Conservation (phyloP, 2,797 vertebrate genomes). For the Melanotaenia maccullochi region DNA sequence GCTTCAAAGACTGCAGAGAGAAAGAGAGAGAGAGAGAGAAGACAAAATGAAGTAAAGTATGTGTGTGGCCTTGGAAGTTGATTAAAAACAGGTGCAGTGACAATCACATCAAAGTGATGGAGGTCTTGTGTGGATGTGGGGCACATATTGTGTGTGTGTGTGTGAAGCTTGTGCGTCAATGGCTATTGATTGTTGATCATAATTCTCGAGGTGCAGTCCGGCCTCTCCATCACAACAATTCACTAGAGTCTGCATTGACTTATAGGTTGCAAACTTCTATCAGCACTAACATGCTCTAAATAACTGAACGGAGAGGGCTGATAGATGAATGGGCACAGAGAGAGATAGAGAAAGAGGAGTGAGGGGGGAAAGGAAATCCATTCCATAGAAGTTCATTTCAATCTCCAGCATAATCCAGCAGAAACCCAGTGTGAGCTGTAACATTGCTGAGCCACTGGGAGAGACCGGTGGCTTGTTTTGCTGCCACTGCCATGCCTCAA, state of each 20-base stretch:
- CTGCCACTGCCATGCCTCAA: background rate
- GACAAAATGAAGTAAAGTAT: conserved; percentile 59
- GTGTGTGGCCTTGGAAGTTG: conserved; percentile 79
- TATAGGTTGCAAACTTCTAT: conserved; percentile 71
- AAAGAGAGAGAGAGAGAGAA: conserved; percentile 25
- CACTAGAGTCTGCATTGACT: conserved; percentile 68
- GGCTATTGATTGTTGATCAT: conserved; percentile 80
- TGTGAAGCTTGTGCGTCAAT: conserved; percentile 45
- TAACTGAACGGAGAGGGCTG: conserved; percentile 62
- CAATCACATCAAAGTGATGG: conserved; percentile 80
- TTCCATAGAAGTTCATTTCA: conserved; percentile 67
- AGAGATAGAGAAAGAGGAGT: conserved; percentile 28
- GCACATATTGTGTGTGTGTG: conserved; percentile 21
- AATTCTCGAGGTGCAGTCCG: conserved; percentile 66
- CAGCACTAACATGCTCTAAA: conserved; percentile 69
- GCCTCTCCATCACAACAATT: conserved; percentile 72
- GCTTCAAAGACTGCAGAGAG: conserved; percentile 24
- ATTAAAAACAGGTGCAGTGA: conserved; percentile 81
- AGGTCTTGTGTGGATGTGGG: conserved; percentile 51
- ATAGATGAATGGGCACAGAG: conserved; percentile 63
- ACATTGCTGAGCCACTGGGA: conserved; percentile 56
- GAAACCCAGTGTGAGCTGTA: conserved; percentile 46
- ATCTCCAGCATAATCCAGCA: conserved; percentile 56
- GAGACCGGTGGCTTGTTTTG: conserved; percentile 22
- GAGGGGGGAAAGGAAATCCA: conserved; percentile 52